Evolutionary conservation across 1,140 invertebrate species (phyloP).

Genomic region (Odontomachus brunneus): DNA sequence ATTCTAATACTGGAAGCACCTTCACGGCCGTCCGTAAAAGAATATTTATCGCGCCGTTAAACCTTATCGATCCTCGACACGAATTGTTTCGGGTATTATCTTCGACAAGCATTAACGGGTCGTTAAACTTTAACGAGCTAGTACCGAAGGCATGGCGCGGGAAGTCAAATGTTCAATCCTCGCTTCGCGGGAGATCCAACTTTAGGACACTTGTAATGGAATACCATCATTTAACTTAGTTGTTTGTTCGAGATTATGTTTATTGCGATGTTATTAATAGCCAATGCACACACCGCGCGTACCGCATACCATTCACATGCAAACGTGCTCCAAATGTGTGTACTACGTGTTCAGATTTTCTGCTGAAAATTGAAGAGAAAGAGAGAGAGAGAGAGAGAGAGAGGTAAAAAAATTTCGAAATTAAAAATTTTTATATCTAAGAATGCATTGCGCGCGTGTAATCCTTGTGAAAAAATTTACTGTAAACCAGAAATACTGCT

Average conservation of each 20-base stretch:
- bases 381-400: too few relatives aligned
- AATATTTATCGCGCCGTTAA: conserved; percentile 38
- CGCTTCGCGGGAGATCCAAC: conserved; percentile 26
- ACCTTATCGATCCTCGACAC: conserved; percentile 10
- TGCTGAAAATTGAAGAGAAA: too few relatives aligned
- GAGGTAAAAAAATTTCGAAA: too few relatives aligned
- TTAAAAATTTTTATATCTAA: too few relatives aligned
- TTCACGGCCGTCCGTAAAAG: background rate
- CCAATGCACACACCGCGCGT: too few relatives aligned
- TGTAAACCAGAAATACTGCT: too few relatives aligned
- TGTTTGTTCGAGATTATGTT: conserved; percentile 20
- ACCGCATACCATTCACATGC: too few relatives aligned
- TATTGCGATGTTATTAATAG: conserved; percentile 5
- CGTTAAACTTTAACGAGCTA: conserved; percentile 53
- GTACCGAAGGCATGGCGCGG: background rate
- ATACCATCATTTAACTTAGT: conserved; percentile 44
- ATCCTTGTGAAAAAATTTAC: too few relatives aligned
- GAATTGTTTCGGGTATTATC: conserved; percentile 47
- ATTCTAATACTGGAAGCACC: background rate
- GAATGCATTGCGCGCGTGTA: too few relatives aligned
- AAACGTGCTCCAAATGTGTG: too few relatives aligned
- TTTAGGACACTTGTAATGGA: conserved; percentile 26
- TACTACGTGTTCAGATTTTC: background rate
- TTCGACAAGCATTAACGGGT: conserved; percentile 52
- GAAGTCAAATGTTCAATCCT: conserved; percentile 53